Conservation (phyloP, 2,888 invertebrate species). For the Polymixis lichenea region DNA sequence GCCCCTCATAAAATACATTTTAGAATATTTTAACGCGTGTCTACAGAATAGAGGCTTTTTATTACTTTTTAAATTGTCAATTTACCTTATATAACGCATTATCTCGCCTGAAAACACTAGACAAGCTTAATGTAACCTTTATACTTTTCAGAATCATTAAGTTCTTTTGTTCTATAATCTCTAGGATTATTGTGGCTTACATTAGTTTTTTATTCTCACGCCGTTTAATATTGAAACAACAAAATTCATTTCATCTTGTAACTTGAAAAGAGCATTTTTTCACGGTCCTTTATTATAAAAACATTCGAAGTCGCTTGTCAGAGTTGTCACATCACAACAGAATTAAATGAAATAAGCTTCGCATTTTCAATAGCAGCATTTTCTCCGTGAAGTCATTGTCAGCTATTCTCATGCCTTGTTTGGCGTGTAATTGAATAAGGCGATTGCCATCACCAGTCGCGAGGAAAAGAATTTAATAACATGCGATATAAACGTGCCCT, state of each 20-base stretch:
- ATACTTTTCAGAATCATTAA: slow-evolving; percentile 41
- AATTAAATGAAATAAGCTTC: slow-evolving; percentile 83
- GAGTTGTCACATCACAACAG: slow-evolving; percentile 71
- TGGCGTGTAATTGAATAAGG: slow-evolving; percentile 88
- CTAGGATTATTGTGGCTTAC: slow-evolving; percentile 40
- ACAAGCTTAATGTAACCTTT: slow-evolving; percentile 26
- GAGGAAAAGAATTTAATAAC: slow-evolving; percentile 89
- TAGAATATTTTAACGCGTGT: slow-evolving; percentile 48
- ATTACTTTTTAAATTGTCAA: slow-evolving; percentile 32
- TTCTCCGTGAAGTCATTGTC: slow-evolving; percentile 83
- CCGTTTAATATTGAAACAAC: slow-evolving; percentile 53
- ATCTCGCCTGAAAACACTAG: slow-evolving; percentile 18
- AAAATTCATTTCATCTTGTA: slow-evolving; percentile 44
- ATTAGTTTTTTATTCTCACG: slow-evolving; percentile 32
- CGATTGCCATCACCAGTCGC: slow-evolving; percentile 85
- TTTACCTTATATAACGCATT: slow-evolving; percentile 26
- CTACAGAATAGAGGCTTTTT: slow-evolving; percentile 19
- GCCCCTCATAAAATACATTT: slow-evolving; percentile 52
- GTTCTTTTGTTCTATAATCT: slow-evolving; percentile 45
- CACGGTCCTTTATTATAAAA: slow-evolving; percentile 65
- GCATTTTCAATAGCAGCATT: slow-evolving; percentile 83
- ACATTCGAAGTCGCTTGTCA: slow-evolving; percentile 69
- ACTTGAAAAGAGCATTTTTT: slow-evolving; percentile 44
- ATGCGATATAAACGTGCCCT: slow-evolving; percentile 77
- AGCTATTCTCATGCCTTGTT: slow-evolving; percentile 85